Conservation (phyloP, 2,113 vertebrate species). For the Spea multiplicata region DNA sequence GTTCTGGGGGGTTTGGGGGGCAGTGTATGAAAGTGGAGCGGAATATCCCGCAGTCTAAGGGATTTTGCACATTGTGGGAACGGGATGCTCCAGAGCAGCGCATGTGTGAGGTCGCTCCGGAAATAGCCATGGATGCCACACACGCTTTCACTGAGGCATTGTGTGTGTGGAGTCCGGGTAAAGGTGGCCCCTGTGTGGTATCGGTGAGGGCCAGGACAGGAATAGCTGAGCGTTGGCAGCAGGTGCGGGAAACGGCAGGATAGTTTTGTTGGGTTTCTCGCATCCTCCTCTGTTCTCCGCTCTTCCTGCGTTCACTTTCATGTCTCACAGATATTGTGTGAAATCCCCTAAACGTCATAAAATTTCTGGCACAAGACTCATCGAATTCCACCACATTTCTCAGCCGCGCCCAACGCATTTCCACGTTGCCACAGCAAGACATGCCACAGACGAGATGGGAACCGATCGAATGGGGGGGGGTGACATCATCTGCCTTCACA, state of each 20-base stretch:
- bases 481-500: neutral
- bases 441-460: neutral
- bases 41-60: neutral
- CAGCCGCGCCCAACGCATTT: neutral
- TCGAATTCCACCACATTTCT: neutral
- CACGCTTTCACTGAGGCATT: neutral
- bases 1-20: constrained; percentile 2
- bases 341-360: neutral
- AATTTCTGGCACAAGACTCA: constrained; percentile 21
- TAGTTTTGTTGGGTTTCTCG: neutral
- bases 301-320: neutral
- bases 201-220: neutral
- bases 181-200: constrained; percentile 5
- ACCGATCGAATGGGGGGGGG: neutral
- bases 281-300: neutral
- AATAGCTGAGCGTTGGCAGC: neutral
- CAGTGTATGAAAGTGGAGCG: constrained; percentile 12
- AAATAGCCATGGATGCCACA: neutral
- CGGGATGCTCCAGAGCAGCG: neutral
- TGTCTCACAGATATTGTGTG: neutral
- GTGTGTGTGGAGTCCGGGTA: neutral
- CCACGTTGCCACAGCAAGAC: neutral
- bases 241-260: neutral
- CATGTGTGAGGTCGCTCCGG: neutral
- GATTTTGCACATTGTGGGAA: neutral